phyloP scores from a whole-genome alignment of 1,140 invertebrate species.

The Eubasilissa regina region DNA sequence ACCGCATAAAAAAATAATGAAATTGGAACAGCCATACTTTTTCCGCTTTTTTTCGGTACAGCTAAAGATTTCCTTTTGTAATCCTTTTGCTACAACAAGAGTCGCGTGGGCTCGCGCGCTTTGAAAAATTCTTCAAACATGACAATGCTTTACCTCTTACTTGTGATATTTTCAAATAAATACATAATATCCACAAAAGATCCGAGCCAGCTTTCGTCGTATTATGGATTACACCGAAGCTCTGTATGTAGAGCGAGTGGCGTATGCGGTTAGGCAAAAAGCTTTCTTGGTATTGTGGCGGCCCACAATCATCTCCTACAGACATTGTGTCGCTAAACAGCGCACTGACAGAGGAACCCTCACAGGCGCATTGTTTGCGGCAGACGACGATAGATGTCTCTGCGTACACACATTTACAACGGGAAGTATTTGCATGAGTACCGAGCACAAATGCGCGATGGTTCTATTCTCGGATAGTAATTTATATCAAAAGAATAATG shows the following conservation, averaged over 20 bases:
- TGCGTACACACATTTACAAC: constrained; percentile 34
- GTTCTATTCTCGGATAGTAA: constrained; percentile 57
- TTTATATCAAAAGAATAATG: constrained; percentile 61
- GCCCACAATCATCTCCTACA: constrained; percentile 51
- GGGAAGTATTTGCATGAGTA: constrained; percentile 47
- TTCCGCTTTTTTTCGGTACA: too few species aligned
- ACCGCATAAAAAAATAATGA: too few species aligned
- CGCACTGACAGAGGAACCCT: constrained; percentile 39
- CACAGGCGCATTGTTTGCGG: constrained; percentile 48
- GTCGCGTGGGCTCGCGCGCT: constrained; percentile 16
- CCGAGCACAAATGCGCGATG: constrained; percentile 52
- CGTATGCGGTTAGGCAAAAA: constrained; percentile 55
- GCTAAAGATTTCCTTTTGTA: too few species aligned
- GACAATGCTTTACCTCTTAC: constrained; percentile 48
- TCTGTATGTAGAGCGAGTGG: constrained; percentile 46
- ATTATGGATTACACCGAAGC: constrained; percentile 46
- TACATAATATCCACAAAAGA: constrained; percentile 59
- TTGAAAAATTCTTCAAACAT: constrained; percentile 44
- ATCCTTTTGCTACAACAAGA: neutral
- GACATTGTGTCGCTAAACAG: constrained; percentile 53
- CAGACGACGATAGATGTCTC: constrained; percentile 54
- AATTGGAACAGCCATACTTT: too few species aligned
- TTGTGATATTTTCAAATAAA: constrained; percentile 56
- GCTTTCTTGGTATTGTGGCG: constrained; percentile 50
- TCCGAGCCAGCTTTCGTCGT: constrained; percentile 44